These are phyloP conservation scores for Beroe forskalii DNA, from an alignment of 37 sponge, comb jelly and placozoan genomes.

Conservation along the genomic window DNA sequence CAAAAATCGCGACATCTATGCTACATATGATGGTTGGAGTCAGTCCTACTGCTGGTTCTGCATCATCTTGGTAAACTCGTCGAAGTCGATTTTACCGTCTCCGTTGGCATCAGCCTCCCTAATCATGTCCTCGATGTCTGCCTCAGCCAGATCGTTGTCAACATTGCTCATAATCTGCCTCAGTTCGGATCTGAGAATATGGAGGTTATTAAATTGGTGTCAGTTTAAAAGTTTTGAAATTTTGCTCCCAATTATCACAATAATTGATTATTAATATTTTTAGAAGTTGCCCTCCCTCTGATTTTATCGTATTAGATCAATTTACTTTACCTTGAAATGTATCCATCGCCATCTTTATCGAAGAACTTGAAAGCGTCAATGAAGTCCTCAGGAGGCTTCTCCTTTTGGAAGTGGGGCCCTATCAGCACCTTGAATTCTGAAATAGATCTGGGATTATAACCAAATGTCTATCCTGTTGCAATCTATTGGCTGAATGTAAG, in stretches of 20 bases:
- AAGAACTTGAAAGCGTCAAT: slow-evolving; percentile 50
- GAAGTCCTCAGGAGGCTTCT: slow-evolving; percentile 43
- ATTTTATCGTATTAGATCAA: no score
- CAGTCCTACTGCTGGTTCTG: slow-evolving; percentile 39
- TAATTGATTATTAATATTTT: no score
- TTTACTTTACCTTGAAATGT: slow-evolving; percentile 46
- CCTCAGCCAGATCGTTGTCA: not conserved
- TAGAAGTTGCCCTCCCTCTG: no score
- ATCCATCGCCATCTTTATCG: slow-evolving; percentile 42
- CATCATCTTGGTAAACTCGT: slow-evolving; percentile 52
- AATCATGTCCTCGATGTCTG: slow-evolving; percentile 46
- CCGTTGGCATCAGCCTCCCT: slow-evolving; percentile 1
- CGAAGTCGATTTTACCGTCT: slow-evolving; percentile 47
- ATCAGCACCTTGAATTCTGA: slow-evolving; percentile 36
- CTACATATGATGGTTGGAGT: no score
- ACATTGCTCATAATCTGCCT: slow-evolving; percentile 12
- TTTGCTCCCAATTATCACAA: no score
- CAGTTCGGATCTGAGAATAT: not conserved
- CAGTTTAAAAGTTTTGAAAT: no score
- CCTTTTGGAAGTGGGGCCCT: slow-evolving; percentile 31
- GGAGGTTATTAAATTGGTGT: not conserved
- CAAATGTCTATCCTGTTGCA: no score
- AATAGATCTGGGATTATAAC: not conserved
- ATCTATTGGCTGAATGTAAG: no score
- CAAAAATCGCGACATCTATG: no score